These are phyloP conservation scores for Lithobates pipiens DNA, from an alignment of 2,797 vertebrate genomes.

Conservation along the genomic window DNA sequence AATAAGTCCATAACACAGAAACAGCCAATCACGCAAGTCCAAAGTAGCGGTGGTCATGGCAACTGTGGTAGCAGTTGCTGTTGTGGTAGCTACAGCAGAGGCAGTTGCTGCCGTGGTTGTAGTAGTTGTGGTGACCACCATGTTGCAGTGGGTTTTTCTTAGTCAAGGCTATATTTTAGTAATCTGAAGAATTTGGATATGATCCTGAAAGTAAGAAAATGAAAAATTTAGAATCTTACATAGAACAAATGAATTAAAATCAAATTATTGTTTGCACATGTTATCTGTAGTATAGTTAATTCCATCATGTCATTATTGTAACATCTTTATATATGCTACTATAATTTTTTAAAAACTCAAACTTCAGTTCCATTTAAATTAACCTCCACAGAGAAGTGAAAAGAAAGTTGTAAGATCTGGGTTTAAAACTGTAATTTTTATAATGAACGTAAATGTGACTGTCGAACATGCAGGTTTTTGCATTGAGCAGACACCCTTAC, in stretches of 20 bases:
- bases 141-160: slow-evolving; percentile 43
- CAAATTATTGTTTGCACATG: too few relatives aligned
- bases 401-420: too few relatives aligned
- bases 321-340: too few relatives aligned
- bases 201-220: slow-evolving; percentile 29
- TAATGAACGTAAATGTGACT: too few relatives aligned
- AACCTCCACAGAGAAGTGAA: too few relatives aligned
- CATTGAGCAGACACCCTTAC: too few relatives aligned
- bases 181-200: slow-evolving; percentile 17
- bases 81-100: slow-evolving; percentile 49
- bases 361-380: too few relatives aligned
- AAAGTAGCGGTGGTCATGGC: slow-evolving; percentile 69
- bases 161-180: slow-evolving; percentile 11
- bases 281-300: too few relatives aligned
- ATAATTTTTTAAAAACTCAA: too few relatives aligned
- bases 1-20: slow-evolving; percentile 82
- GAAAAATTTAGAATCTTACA: background rate
- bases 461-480: too few relatives aligned
- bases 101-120: slow-evolving; percentile 50
- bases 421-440: too few relatives aligned
- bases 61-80: slow-evolving; percentile 64
- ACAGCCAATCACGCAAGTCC: slow-evolving; percentile 81
- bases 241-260: background rate
- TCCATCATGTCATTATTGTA: too few relatives aligned
- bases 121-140: slow-evolving; percentile 65